Base-by-base conservation (phyloP, 2,888 invertebrate genomes). In the Desoria tigrina region DNA sequence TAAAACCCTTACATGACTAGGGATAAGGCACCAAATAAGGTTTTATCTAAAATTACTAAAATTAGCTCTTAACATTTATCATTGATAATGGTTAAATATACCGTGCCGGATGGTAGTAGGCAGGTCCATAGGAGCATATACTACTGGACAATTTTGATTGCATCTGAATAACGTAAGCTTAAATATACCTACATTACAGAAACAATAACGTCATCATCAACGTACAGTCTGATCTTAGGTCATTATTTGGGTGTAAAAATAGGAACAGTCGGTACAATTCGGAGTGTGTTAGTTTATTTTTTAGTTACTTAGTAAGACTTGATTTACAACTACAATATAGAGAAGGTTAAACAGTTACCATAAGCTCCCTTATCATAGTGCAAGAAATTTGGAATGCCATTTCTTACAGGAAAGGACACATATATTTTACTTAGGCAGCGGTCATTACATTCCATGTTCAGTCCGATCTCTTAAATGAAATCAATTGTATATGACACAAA, bases 11-110 rank as follows among this genome's bases (percentile, higher is more conserved):
- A 63, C 21, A 63, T 72, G 72, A 72, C 72, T 72, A 72, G 72
- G 68, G 68, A 65, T 63, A 69, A 72, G 70, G 72, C 72, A 72
- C 72, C 72, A 72, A 68, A 68, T 63, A 70, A 63, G 69, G 66
- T 64, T 65, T 66, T 58, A 61, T 67, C 60, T 60, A 62, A 62
- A 45, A 6, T 45, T 6, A 4, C 16, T 45, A 16, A 16, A 6
- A 45, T 45, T 9, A 45, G 32, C 45, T 45, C 45, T 45, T 45
- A 45, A 45, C 45, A 6, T 45, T 45, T 11, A n/a, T 21, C 21
- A 6, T 45, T 28, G 32, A 21, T 49, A 60, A 11, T 49, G 28
- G 16, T 61, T 39, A 37, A 37, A 28, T 53, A 49, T 49, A 59
- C 49, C 16, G 39, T 39, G 9, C 16, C 39, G 39, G 39, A 45